phyloP scores from a whole-genome alignment of 2,888 invertebrate genomes.

The Nephrotoma appendiculata region DNA sequence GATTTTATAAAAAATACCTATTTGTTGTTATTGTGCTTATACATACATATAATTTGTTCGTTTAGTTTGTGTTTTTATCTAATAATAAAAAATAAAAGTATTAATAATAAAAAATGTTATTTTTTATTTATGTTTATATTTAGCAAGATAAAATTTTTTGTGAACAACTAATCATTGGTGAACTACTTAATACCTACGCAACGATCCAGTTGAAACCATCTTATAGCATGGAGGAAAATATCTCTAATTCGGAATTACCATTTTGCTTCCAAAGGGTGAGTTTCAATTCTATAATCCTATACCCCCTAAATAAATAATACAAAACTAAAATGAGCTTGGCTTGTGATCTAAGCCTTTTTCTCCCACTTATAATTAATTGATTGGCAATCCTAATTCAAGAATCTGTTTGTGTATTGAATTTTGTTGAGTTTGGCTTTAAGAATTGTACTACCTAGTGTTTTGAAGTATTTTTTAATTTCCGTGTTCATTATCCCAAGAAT shows the following conservation, averaged over 20 bases:
- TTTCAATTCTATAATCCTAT: not conserved
- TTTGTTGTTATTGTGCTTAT: not conserved
- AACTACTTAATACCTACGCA: not conserved
- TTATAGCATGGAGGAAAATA: not conserved
- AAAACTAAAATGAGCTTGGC: no score
- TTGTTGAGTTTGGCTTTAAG: no score
- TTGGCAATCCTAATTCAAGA: no score
- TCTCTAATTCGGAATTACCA: not conserved
- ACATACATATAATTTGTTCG: not conserved
- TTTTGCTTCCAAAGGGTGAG: not conserved
- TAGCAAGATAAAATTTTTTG: not conserved
- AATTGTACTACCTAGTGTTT: no score
- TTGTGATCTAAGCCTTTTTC: no score
- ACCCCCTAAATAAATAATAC: no score
- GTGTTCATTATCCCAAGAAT: no score
- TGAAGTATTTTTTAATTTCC: no score
- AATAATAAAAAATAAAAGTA: not conserved
- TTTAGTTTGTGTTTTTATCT: not conserved
- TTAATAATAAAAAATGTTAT: not conserved
- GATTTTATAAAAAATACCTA: not conserved
- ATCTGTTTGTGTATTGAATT: no score
- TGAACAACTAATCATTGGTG: not conserved
- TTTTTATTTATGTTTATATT: no score
- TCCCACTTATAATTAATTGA: no score
- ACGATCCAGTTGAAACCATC: not conserved